Evolutionary conservation across 2,113 vertebrate genomes (phyloP).

Genomic region (Microtus ochrogaster): DNA sequence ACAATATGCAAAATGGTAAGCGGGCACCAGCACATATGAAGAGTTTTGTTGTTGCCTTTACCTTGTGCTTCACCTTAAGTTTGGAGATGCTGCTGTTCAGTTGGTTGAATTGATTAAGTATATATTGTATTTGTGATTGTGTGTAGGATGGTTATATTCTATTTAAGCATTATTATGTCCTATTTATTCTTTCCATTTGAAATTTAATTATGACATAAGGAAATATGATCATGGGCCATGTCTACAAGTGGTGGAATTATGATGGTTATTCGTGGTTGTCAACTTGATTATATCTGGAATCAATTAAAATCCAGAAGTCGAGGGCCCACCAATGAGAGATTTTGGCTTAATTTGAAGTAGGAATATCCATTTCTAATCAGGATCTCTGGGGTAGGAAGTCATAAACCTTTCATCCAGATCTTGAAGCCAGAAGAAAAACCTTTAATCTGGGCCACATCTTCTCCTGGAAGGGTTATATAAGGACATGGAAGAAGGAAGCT

Average conservation of each 20-base stretch:
- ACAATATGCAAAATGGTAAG: background rate
- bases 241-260: background rate
- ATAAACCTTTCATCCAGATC: background rate
- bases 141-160: background rate
- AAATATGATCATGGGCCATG: background rate
- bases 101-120: background rate
- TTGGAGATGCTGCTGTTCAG: background rate
- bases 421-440: background rate
- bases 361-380: background rate
- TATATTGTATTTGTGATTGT: background rate
- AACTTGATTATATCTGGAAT: background rate
- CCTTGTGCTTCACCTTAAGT: background rate
- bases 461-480: background rate
- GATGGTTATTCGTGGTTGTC: background rate
- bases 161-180: background rate
- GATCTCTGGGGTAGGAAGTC: background rate
- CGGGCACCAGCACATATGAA: background rate
- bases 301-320: background rate
- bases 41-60: background rate
- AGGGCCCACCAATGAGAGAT: background rate
- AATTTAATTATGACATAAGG: background rate
- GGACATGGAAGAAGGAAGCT: background rate
- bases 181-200: background rate
- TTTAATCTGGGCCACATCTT: background rate
- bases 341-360: background rate